Conservation (phyloP, 2,113 vertebrate species). For the Odontophorus gujanensis region DNA sequence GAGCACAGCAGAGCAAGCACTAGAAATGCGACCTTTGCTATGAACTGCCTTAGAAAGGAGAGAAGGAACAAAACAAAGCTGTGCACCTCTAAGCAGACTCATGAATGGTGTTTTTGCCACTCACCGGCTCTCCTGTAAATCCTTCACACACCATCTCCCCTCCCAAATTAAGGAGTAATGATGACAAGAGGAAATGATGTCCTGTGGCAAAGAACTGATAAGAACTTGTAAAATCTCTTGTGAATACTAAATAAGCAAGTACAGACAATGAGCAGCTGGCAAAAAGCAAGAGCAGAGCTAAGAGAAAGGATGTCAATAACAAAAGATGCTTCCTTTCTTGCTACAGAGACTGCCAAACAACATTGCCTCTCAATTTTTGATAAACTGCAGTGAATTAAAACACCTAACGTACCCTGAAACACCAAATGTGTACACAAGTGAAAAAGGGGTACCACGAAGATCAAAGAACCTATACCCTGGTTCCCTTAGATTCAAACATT, state of each 20-base stretch:
- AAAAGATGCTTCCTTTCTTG: constrained; percentile 78
- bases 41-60: background rate
- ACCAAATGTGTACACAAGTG: constrained; percentile 27
- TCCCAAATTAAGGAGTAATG: constrained; percentile 37
- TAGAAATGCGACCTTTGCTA: constrained; percentile 53
- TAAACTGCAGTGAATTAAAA: constrained; percentile 59
- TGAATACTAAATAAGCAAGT: constrained; percentile 72
- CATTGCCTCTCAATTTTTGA: constrained; percentile 64
- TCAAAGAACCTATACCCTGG: background rate
- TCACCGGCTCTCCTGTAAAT: constrained; percentile 27
- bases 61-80: background rate
- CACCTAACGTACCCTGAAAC: constrained; percentile 1
- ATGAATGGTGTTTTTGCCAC: constrained; percentile 41
- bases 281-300: constrained; percentile 74
- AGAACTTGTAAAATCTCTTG: constrained; percentile 71
- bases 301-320: constrained; percentile 77
- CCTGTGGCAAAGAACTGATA: constrained; percentile 65
- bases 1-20: background rate
- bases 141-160: background rate
- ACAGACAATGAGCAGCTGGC: constrained; percentile 72
- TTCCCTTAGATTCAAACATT: background rate
- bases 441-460: background rate
- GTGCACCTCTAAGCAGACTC: background rate
- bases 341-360: constrained; percentile 72
- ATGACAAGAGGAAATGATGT: constrained; percentile 73